Evolutionary conservation across 2,113 vertebrate genomes (phyloP).

Genomic region (Cololabis saira): DNA sequence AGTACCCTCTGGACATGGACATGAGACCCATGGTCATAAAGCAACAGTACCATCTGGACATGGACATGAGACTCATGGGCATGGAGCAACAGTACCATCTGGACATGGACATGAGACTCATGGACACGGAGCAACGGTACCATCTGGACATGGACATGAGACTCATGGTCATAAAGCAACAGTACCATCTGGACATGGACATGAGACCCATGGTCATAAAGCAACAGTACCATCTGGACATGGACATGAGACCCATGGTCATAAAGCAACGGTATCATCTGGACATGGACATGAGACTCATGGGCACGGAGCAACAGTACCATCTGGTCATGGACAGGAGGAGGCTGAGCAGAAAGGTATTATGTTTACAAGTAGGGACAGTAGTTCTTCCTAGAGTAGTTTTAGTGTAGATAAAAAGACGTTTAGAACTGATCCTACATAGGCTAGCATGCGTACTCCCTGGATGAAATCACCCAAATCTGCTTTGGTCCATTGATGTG

Average conservation of each 20-base stretch:
- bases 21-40: background rate
- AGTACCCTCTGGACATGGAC: background rate
- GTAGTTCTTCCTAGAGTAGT: background rate
- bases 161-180: background rate
- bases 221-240: background rate
- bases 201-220: background rate
- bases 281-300: background rate
- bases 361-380: background rate
- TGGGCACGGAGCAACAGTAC: background rate
- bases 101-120: background rate
- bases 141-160: background rate
- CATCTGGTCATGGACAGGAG: background rate
- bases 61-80: background rate
- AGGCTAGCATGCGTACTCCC: too few relatives aligned
- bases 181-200: background rate
- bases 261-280: background rate
- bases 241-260: background rate
- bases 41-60: background rate
- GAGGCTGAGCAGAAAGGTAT: slow-evolving; percentile 37
- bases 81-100: background rate
- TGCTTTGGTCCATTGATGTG: too few relatives aligned
- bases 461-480: too few relatives aligned
- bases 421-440: too few relatives aligned
- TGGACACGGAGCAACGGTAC: background rate
- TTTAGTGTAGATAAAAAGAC: too few relatives aligned